Evolutionary conservation across 2,113 vertebrate genomes (phyloP).

Genomic region (Saguinus imperator): DNA sequence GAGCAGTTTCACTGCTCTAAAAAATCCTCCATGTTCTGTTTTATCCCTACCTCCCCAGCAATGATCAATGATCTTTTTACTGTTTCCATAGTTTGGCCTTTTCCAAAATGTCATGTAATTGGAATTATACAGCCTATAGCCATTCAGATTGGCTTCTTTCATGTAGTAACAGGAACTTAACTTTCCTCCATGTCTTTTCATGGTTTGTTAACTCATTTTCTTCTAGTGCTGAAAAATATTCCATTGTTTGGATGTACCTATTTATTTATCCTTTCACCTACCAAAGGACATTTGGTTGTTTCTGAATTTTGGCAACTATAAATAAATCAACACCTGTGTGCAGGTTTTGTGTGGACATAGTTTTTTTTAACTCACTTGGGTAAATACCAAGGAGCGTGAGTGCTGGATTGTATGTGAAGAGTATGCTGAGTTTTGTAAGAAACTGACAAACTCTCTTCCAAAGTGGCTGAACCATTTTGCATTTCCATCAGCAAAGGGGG

Average conservation of each 20-base stretch:
- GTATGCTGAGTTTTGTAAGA: no score
- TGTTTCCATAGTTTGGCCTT: neutral
- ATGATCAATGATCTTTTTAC: neutral
- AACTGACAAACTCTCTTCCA: no score
- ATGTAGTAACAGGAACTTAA: neutral
- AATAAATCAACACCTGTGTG: neutral
- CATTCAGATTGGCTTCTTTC: neutral
- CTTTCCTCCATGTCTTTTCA: neutral
- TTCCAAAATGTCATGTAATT: neutral
- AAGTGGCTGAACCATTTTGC: no score
- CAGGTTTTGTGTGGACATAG: neutral
- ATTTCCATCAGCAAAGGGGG: no score
- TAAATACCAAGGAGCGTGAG: no score
- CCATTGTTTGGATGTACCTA: neutral
- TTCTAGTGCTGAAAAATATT: neutral
- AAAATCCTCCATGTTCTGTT: neutral
- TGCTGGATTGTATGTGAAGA: no score
- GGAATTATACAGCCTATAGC: neutral
- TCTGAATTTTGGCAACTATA: neutral
- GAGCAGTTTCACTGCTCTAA: neutral
- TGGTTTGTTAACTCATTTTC: neutral
- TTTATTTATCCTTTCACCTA: neutral
- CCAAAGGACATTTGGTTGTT: neutral
- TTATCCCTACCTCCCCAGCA: neutral
- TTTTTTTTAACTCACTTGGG: neutral